phyloP scores from a whole-genome alignment of 1,140 invertebrate genomes.

The Cydia strobilella region DNA sequence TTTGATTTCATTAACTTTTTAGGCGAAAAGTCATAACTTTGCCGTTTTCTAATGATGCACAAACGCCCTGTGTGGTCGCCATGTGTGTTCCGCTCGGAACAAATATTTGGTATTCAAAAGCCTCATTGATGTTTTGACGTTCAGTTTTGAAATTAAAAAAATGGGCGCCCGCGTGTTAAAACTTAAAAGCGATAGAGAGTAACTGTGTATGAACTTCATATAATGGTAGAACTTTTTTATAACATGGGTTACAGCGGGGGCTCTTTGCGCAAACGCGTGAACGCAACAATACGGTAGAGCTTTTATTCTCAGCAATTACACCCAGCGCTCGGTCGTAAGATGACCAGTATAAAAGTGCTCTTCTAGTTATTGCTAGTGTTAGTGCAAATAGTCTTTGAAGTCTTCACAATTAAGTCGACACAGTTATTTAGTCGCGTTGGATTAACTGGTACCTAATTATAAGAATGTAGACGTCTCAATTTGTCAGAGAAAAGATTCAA shows the following conservation, averaged over 20 bases:
- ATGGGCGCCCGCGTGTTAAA: constrained; percentile 55
- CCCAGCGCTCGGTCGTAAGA: not conserved
- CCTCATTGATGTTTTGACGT: constrained; percentile 66
- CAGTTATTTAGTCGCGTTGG: too few species aligned
- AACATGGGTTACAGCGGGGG: constrained; percentile 31
- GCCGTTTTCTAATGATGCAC: constrained; percentile 60
- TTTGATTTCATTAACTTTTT: constrained; percentile 60
- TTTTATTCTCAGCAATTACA: constrained; percentile 36
- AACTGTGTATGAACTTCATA: not conserved
- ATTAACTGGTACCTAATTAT: too few species aligned
- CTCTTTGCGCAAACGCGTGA: constrained; percentile 40
- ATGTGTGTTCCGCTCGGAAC: constrained; percentile 65
- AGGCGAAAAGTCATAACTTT: constrained; percentile 51
- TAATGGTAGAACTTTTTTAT: not conserved
- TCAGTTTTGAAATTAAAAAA: constrained; percentile 54
- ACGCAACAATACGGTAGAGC: constrained; percentile 48
- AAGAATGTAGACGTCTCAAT: too few species aligned
- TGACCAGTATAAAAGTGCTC: not conserved
- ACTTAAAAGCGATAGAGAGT: not conserved
- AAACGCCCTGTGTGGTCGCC: constrained; percentile 73
- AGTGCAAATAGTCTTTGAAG: too few species aligned
- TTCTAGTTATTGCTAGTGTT: too few species aligned
- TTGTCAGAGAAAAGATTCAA: too few species aligned
- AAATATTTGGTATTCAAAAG: constrained; percentile 70
- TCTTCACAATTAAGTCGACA: too few species aligned